A percentile compares a stretch with the other conserved stretches of the same genome.
Conservation (phyloP, 2,797 vertebrate genomes). For the Gambusia yucatana region DNA sequence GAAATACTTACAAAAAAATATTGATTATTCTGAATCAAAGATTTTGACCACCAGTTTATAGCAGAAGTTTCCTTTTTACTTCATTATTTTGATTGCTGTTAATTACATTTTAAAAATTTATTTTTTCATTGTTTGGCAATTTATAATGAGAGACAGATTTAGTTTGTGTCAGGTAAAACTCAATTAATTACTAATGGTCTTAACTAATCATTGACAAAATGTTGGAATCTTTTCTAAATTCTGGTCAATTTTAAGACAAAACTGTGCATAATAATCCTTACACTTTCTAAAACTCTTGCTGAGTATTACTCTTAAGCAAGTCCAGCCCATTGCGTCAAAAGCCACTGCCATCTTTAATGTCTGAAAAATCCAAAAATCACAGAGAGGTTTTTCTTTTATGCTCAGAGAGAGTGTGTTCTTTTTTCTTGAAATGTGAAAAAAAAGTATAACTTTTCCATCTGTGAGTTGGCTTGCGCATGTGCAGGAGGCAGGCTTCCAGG, state of each 20-base stretch:
- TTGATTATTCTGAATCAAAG: background rate
- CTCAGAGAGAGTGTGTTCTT: conserved; percentile 49
- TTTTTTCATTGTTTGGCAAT: background rate
- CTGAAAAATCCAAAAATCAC: conserved; percentile 53
- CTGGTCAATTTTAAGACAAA: background rate
- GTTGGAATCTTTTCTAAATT: background rate
- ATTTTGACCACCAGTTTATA: background rate
- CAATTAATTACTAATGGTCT: background rate
- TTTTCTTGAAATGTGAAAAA: conserved; percentile 50
- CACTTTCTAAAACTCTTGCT: background rate
- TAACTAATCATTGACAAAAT: background rate
- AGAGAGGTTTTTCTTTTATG: conserved; percentile 50
- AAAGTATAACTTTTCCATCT: conserved; percentile 36
- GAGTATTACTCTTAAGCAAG: conserved; percentile 7
- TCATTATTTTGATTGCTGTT: background rate
- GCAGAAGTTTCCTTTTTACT: background rate
- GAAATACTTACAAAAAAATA: background rate
- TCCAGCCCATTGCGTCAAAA: conserved; percentile 35
- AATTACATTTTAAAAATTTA: background rate
- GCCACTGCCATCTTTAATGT: conserved; percentile 46
- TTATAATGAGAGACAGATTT: background rate
- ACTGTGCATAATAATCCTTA: no score
- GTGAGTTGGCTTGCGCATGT: conserved; percentile 40
- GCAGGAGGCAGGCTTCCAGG: conserved; percentile 55
- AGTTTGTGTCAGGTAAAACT: background rate